Evolutionary conservation across 1,140 invertebrate genomes (phyloP).

Genomic region (Cecropterus lyciades): DNA sequence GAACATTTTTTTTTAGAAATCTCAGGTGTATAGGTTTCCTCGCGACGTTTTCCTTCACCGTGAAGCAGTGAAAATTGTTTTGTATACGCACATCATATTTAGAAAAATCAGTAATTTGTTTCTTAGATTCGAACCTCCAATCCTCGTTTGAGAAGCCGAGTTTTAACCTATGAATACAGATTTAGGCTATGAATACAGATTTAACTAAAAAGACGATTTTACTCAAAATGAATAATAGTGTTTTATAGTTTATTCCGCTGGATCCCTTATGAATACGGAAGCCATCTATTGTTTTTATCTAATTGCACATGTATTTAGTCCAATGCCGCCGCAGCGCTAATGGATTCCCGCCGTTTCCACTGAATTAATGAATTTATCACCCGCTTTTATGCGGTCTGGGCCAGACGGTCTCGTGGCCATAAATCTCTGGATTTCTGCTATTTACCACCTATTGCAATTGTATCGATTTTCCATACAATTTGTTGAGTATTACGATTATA

Average conservation of each 20-base stretch:
- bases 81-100: too few species aligned
- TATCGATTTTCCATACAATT: not conserved
- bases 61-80: too few species aligned
- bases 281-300: conserved; percentile 25
- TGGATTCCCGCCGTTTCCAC: conserved; percentile 36
- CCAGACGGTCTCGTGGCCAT: conserved; percentile 12
- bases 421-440: conserved; percentile 13
- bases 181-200: too few species aligned
- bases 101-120: too few species aligned
- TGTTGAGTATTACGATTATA: too few species aligned
- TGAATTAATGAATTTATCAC: conserved; percentile 58
- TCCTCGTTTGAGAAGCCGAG: too few species aligned
- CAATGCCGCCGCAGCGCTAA: conserved; percentile 29
- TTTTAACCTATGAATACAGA: too few species aligned
- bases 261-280: conserved; percentile 11
- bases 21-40: too few species aligned
- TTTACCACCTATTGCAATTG: conserved; percentile 2
- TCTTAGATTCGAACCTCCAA: too few species aligned
- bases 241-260: conserved; percentile 14
- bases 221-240: not conserved
- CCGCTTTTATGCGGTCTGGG: conserved; percentile 5
- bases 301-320: conserved; percentile 31
- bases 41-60: too few species aligned
- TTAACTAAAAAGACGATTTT: too few species aligned
- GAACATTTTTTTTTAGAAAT: too few species aligned